Evolutionary conservation across 2,113 vertebrate genomes (phyloP).

Genomic region (Paradoxurus hermaphroditus): DNA sequence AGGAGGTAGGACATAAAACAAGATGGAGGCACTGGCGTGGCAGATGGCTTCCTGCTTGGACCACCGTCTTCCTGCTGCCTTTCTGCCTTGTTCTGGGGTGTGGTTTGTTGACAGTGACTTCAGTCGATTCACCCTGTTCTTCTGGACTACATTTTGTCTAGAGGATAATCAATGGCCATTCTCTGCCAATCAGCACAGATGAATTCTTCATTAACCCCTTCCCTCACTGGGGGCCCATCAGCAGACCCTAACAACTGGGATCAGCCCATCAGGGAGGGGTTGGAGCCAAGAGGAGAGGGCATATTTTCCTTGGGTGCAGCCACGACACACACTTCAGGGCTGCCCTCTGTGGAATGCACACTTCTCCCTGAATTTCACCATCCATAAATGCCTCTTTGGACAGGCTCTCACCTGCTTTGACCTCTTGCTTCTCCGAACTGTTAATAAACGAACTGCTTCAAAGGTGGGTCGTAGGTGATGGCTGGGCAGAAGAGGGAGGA

Average conservation of each 20-base stretch:
- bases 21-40: background rate
- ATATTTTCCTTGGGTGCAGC: background rate
- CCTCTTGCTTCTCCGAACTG: background rate
- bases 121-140: background rate
- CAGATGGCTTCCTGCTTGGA: background rate
- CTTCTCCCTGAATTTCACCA: background rate
- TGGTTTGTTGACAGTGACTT: background rate
- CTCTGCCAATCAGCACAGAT: background rate
- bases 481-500: background rate
- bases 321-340: background rate
- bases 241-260: background rate
- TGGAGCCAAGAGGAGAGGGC: background rate
- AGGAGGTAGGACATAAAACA: background rate
- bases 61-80: background rate
- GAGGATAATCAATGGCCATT: background rate
- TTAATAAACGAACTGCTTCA: background rate
- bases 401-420: background rate
- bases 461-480: background rate
- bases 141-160: background rate
- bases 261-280: background rate
- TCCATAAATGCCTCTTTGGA: background rate
- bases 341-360: background rate
- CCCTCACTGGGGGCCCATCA: background rate
- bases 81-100: background rate
- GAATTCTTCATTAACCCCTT: slow-evolving; percentile 36